Percentiles rank a stretch among this genome's conserved stretches.
Conservation (phyloP, 2,888 invertebrate species). For the Mesopsocus fuscifrons region DNA sequence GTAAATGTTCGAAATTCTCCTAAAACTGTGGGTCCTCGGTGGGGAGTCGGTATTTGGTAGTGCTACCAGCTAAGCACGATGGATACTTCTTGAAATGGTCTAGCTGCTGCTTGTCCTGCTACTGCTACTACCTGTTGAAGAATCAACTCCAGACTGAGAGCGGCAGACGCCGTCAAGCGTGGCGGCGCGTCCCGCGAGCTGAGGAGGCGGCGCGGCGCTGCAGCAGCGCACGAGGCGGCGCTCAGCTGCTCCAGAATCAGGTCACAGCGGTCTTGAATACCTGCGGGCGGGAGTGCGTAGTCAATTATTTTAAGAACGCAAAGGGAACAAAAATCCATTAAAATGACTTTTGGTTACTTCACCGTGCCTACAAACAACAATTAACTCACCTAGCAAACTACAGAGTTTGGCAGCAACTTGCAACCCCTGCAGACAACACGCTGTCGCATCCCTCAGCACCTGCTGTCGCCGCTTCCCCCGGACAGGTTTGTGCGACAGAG, state of each 20-base stretch:
- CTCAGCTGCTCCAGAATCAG: constrained; percentile 74
- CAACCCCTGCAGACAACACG: constrained; percentile 70
- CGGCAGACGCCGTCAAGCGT: constrained; percentile 63
- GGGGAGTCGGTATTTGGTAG: too few species aligned
- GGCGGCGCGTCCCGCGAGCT: constrained; percentile 12
- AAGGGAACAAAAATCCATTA: too few species aligned
- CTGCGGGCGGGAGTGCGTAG: too few species aligned
- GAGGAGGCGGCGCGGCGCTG: constrained; percentile 15
- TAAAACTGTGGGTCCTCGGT: too few species aligned
- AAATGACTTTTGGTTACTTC: too few species aligned
- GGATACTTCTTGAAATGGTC: too few species aligned
- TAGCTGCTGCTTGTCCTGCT: too few species aligned
- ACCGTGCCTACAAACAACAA: too few species aligned
- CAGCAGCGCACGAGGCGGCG: constrained; percentile 69
- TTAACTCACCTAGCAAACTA: constrained; percentile 47
- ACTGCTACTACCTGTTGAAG: too few species aligned
- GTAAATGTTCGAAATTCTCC: too few species aligned
- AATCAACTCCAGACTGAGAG: constrained; percentile 79
- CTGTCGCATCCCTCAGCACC: constrained; percentile 59
- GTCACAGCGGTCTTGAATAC: constrained; percentile 77
- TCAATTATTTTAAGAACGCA: too few species aligned
- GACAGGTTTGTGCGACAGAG: constrained; percentile 32
- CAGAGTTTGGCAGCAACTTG: constrained; percentile 84
- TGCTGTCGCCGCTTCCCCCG: constrained; percentile 30
- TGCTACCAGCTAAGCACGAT: too few species aligned